Percentiles rank a stretch among this genome's conserved stretches.
These are phyloP conservation scores for Brachynemurus nebulosus DNA, from an alignment of 2,888 invertebrate genomes.

Conservation along the genomic window DNA sequence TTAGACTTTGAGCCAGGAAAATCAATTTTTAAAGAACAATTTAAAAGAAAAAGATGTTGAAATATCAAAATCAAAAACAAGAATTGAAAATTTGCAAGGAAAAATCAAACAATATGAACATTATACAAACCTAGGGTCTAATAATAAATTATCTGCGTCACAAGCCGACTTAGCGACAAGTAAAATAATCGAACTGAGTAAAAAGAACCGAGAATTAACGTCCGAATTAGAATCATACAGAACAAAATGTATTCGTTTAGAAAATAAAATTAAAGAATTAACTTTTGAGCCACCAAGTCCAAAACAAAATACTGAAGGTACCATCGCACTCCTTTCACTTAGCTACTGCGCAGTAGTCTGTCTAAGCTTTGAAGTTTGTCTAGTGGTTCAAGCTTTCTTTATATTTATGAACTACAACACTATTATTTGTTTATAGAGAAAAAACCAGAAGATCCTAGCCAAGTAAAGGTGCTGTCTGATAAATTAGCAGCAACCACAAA, in stretches of 20 bases:
- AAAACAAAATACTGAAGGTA: constrained; percentile 3
- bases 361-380: constrained; percentile 12
- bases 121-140: constrained; percentile 26
- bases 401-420: too few relatives aligned
- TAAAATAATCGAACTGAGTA: constrained; percentile 53
- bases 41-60: constrained; percentile 35
- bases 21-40: constrained; percentile 38
- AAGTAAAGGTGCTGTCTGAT: constrained; percentile 44
- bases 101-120: constrained; percentile 39
- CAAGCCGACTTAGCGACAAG: constrained; percentile 41
- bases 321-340: too few relatives aligned
- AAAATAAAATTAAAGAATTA: constrained; percentile 20
- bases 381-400: too few relatives aligned
- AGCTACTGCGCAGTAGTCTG: too few relatives aligned
- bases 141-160: constrained; percentile 33
- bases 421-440: constrained; percentile 2
- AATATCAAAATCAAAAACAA: constrained; percentile 33
- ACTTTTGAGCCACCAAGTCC: neutral
- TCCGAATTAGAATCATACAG: constrained; percentile 45
- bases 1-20: constrained; percentile 35
- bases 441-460: constrained; percentile 32
- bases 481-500: constrained; percentile 43
- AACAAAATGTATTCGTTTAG: constrained; percentile 41
- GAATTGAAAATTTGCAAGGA: constrained; percentile 32
- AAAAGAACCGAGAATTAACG: constrained; percentile 47